These are phyloP conservation scores for Conger conger DNA, from an alignment of 2,113 vertebrate genomes.

Conservation along the genomic window DNA sequence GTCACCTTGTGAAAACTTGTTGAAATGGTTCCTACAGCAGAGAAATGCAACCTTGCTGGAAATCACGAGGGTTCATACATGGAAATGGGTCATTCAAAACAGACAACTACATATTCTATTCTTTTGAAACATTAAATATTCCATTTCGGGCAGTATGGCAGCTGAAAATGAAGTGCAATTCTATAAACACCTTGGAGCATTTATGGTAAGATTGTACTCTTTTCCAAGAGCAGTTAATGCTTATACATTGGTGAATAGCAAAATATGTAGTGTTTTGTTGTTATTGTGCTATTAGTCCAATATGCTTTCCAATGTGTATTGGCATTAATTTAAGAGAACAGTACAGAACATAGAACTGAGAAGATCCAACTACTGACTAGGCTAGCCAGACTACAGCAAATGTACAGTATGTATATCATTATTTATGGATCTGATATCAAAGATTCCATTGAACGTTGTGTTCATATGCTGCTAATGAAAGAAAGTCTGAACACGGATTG, in stretches of 20 bases:
- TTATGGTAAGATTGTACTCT: not conserved
- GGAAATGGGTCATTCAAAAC: not conserved
- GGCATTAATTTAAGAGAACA: not conserved
- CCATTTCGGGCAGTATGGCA: not conserved
- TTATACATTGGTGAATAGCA: not conserved
- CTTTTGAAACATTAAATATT: not conserved
- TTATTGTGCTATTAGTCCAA: not conserved
- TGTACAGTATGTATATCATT: not conserved
- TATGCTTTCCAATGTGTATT: not conserved
- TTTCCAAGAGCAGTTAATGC: not conserved
- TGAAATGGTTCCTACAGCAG: not conserved
- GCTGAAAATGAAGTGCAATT: not conserved
- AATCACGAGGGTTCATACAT: not conserved
- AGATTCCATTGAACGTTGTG: not conserved
- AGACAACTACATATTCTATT: not conserved
- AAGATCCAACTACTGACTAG: not conserved
- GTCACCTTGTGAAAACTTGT: slow-evolving; percentile 1
- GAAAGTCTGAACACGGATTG: slow-evolving; percentile 3
- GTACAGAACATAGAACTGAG: not conserved
- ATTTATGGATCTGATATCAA: not conserved
- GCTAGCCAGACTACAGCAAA: not conserved
- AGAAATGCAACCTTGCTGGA: not conserved
- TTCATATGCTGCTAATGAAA: not conserved
- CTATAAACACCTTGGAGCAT: not conserved
- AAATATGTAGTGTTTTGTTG: not conserved